phyloP scores from a whole-genome alignment of 2,888 invertebrate species.

The Limnephilus auricula region DNA sequence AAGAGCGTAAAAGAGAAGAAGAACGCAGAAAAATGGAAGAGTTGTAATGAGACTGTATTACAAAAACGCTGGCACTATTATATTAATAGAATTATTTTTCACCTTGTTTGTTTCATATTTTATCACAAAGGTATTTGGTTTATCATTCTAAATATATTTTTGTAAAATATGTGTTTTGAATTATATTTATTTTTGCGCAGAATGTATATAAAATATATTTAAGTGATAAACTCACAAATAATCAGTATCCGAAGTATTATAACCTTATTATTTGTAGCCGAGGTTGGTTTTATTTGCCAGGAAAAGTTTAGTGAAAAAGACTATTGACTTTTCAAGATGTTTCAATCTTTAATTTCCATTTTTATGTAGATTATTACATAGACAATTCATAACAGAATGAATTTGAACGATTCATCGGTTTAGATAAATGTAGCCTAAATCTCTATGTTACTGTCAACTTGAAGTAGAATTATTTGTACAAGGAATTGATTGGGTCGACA shows the following conservation, averaged over 20 bases:
- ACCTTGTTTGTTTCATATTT: background rate
- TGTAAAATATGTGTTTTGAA: background rate
- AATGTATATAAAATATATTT: background rate
- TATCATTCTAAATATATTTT: background rate
- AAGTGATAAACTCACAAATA: background rate
- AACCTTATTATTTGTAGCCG: background rate
- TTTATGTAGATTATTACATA: background rate
- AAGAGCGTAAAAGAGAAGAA: background rate
- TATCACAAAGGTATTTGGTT: background rate
- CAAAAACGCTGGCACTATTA: background rate
- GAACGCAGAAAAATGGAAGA: background rate
- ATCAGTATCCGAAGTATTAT: background rate
- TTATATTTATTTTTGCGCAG: background rate
- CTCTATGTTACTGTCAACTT: background rate
- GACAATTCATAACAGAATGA: background rate
- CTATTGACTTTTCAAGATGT: background rate
- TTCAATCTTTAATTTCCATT: background rate
- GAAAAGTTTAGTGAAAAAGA: background rate
- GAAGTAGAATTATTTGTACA: background rate
- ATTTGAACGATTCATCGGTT: background rate
- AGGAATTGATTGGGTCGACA: no score
- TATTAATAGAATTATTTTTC: background rate
- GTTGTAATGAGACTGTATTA: background rate
- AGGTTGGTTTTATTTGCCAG: background rate
- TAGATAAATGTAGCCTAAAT: background rate